phyloP scores from a whole-genome alignment of 2,797 vertebrate genomes.

The Melanotaenia nigrans region DNA sequence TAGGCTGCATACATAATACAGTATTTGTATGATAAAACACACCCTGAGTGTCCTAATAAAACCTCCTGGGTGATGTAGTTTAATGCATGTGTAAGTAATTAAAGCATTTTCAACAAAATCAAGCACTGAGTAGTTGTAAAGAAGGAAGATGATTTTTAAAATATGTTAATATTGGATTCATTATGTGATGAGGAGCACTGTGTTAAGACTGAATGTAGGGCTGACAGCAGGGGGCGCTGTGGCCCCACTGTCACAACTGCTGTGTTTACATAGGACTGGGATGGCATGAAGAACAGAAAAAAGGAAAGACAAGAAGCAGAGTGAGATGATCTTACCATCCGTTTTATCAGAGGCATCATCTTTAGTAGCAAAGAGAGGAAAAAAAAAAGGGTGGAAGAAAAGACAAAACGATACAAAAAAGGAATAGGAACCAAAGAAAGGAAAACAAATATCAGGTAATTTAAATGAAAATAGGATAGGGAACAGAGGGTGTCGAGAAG shows the following conservation, averaged over 20 bases:
- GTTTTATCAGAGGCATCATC: conserved; percentile 98
- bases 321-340: conserved; percentile 94
- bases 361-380: conserved; percentile 87
- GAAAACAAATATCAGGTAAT: conserved; percentile 3
- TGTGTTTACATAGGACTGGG: conserved; percentile 30
- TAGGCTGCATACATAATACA: neutral
- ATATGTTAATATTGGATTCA: conserved; percentile 29
- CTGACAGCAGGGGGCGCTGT: conserved; percentile 71
- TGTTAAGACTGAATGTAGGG: conserved; percentile 23
- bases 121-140: conserved; percentile 32
- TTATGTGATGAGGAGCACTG: conserved; percentile 27
- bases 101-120: conserved; percentile 1
- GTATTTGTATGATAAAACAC: neutral
- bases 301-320: conserved; percentile 58
- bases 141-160: conserved; percentile 41
- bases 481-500: conserved; percentile 24
- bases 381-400: conserved; percentile 4
- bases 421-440: neutral
- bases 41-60: conserved; percentile 11
- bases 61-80: conserved; percentile 2
- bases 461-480: conserved; percentile 12
- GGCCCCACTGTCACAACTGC: conserved; percentile 24
- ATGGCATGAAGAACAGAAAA: conserved; percentile 43
- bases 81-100: conserved; percentile 19
- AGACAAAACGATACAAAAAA: conserved; percentile 33